These are phyloP conservation scores for Trichogramma dendrolimi DNA, from an alignment of 2,888 invertebrate genomes.

Conservation along the genomic window DNA sequence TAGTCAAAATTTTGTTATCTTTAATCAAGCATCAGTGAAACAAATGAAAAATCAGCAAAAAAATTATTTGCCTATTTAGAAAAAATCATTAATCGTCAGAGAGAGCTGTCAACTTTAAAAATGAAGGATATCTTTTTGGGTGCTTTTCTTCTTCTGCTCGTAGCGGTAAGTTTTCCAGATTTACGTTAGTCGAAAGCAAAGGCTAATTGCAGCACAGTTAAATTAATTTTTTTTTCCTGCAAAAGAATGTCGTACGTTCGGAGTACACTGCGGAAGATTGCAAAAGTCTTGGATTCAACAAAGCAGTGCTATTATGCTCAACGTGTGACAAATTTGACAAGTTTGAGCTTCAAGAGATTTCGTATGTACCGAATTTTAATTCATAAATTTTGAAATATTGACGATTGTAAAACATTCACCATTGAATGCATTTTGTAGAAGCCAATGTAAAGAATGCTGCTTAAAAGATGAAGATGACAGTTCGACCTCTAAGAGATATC, in stretches of 20 bases:
- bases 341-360: slow-evolving; percentile 65
- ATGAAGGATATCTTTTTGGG: no score
- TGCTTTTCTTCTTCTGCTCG: no score
- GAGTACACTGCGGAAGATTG: slow-evolving; percentile 80
- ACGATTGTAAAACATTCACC: slow-evolving; percentile 34
- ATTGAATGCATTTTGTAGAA: slow-evolving; percentile 47
- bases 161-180: no score
- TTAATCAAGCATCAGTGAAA: no score
- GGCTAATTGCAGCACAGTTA: background rate
- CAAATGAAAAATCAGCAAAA: no score
- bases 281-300: slow-evolving; percentile 77
- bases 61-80: no score
- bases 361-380: slow-evolving; percentile 47
- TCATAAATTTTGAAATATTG: slow-evolving; percentile 27
- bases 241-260: slow-evolving; percentile 28
- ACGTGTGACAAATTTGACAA: slow-evolving; percentile 81
- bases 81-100: no score
- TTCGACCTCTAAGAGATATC: slow-evolving; percentile 68
- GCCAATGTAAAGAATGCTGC: slow-evolving; percentile 76
- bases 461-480: slow-evolving; percentile 67
- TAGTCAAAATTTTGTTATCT: no score
- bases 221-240: slow-evolving; percentile 9
- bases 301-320: slow-evolving; percentile 79
- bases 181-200: no score
- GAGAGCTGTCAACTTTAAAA: no score